These are phyloP conservation scores for Abrostola tripartita DNA, from an alignment of 2,888 invertebrate species.

Conservation along the genomic window DNA sequence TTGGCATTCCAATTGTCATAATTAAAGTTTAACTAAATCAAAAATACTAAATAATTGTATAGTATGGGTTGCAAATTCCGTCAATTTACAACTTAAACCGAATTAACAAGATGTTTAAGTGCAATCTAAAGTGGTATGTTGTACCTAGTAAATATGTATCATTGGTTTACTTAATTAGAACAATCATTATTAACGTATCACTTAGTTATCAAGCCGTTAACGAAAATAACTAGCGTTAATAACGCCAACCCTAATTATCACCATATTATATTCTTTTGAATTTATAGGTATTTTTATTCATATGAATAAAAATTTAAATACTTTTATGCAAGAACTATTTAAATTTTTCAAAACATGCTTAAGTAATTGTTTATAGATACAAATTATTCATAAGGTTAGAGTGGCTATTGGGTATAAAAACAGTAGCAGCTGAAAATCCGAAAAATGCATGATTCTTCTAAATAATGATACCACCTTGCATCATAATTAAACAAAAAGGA, in stretches of 20 bases:
- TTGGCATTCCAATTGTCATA: not conserved
- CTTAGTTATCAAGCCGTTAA: no score
- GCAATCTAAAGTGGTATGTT: not conserved
- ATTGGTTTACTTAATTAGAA: not conserved
- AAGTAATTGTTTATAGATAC: no score
- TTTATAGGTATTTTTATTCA: no score
- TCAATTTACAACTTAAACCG: not conserved
- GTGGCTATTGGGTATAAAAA: not conserved
- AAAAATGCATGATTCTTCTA: slow-evolving; percentile 8
- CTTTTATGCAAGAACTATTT: no score
- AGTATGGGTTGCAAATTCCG: not conserved
- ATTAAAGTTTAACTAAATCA: not conserved
- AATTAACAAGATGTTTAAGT: not conserved
- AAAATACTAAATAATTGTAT: not conserved
- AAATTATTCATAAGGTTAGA: no score
- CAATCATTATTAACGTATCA: no score
- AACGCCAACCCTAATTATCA: no score
- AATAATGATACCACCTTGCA: slow-evolving; percentile 4
- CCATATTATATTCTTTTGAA: no score
- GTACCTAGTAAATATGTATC: not conserved
- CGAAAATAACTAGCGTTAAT: no score
- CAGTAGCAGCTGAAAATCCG: slow-evolving; percentile 4
- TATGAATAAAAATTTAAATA: no score
- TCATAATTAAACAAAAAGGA: slow-evolving; percentile 15
- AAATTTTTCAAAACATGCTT: no score